Conservation (phyloP, 2,113 vertebrate genomes). For the Trogon melanurus region DNA sequence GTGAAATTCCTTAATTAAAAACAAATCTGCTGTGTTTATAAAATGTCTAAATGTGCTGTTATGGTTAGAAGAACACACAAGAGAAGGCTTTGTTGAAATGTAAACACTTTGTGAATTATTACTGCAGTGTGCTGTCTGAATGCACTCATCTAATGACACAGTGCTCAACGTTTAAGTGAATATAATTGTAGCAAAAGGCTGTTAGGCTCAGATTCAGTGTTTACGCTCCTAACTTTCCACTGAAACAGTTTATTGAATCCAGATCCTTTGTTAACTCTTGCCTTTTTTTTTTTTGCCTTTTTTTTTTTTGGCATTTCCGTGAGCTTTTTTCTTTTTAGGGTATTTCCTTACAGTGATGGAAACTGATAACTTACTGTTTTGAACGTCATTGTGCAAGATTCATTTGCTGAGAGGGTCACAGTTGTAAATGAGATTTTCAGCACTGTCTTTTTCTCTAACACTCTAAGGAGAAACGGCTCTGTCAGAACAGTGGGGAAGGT, state of each 20-base stretch:
- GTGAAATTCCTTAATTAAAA: slow-evolving; percentile 67
- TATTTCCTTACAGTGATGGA: neutral
- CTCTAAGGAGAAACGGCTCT: neutral
- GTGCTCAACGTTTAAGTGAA: slow-evolving; percentile 14
- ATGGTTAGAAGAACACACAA: slow-evolving; percentile 44
- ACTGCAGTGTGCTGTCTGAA: neutral
- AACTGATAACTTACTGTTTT: neutral
- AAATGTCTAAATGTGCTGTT: slow-evolving; percentile 42
- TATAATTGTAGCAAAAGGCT: slow-evolving; percentile 10
- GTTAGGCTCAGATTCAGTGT: slow-evolving; percentile 15
- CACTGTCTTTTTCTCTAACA: neutral
- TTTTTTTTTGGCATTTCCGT: neutral
- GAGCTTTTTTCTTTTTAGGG: neutral
- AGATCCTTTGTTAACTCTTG: neutral
- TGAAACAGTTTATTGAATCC: slow-evolving; percentile 9
- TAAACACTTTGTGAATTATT: slow-evolving; percentile 66
- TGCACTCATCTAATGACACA: slow-evolving; percentile 37
- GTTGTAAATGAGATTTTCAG: neutral
- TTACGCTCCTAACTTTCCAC: slow-evolving; percentile 7
- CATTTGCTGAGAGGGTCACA: neutral
- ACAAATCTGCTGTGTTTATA: slow-evolving; percentile 60
- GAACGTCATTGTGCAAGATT: fast-evolving
- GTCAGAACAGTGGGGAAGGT: neutral
- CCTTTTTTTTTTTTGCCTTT: neutral
- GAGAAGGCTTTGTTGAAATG: slow-evolving; percentile 61